Conservation (phyloP, 2,113 vertebrate genomes). For the Channa argus region DNA sequence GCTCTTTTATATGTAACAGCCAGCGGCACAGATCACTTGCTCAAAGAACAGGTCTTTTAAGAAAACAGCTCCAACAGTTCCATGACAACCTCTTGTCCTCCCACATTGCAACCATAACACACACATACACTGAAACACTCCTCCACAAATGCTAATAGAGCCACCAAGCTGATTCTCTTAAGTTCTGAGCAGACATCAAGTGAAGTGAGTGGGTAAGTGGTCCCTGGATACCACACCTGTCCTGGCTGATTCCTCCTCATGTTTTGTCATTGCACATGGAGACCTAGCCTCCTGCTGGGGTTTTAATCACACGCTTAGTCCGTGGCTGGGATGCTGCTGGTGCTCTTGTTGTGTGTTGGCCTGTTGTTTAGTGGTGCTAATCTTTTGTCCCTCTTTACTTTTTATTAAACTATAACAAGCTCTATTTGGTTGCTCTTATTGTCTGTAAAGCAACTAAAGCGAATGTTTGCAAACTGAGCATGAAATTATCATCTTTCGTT, state of each 20-base stretch:
- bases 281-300: constrained; percentile 25
- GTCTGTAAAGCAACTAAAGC: no score
- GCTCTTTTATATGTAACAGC: no score
- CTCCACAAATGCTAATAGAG: no score
- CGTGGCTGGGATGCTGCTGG: constrained; percentile 20
- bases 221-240: constrained; percentile 41
- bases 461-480: not conserved
- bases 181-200: not conserved
- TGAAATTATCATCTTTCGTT: not conserved
- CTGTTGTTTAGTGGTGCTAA: not conserved
- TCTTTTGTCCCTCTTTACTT: not conserved
- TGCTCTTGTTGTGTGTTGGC: not conserved
- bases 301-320: constrained; percentile 57
- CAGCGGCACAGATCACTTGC: no score
- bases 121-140: no score
- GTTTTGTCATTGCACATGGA: constrained; percentile 34
- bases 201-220: constrained; percentile 23
- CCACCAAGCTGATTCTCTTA: no score
- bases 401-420: not conserved
- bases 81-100: no score
- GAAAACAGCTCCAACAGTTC: no score
- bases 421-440: not conserved
- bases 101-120: no score
- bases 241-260: not conserved
- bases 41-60: no score